These are phyloP conservation scores for Drosophila simulans DNA, from an alignment of 1,140 invertebrate species.

Conservation along the genomic window DNA sequence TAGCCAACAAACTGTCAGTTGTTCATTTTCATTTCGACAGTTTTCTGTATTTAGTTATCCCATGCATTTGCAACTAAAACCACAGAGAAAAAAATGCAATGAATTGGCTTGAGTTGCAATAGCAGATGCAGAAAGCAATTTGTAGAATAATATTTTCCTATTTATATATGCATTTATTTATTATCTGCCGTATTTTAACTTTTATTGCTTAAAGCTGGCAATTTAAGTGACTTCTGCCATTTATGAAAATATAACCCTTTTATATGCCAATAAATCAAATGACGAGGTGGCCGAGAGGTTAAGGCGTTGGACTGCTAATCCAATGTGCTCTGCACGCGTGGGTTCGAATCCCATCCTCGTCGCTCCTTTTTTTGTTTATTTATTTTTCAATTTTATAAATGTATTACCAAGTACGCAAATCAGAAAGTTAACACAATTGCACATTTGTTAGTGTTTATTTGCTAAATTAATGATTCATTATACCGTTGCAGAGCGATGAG, in stretches of 20 bases:
- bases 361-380: conserved; percentile 63
- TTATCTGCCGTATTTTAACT: neutral
- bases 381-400: neutral
- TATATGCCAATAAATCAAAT: neutral
- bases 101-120: conserved; percentile 8
- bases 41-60: conserved; percentile 9
- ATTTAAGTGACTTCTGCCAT: neutral
- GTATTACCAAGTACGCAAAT: neutral
- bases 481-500: neutral
- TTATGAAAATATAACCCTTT: neutral
- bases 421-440: neutral
- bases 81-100: neutral
- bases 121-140: conserved; percentile 20
- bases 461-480: conserved; percentile 16
- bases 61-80: conserved; percentile 6
- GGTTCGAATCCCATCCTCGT: conserved; percentile 96
- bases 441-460: neutral
- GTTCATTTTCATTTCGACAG: conserved; percentile 27
- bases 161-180: conserved; percentile 6
- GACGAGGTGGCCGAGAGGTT: conserved; percentile 95
- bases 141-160: conserved; percentile 11
- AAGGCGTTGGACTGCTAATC: conserved; percentile 94
- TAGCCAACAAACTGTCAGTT: conserved; percentile 29
- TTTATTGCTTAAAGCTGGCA: neutral
- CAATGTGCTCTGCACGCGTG: conserved; percentile 91